Evolutionary conservation across 2,113 vertebrate species (phyloP), one percentile per base, ranked within the genome.

Genomic region (Sinosuthora webbiana): DNA sequence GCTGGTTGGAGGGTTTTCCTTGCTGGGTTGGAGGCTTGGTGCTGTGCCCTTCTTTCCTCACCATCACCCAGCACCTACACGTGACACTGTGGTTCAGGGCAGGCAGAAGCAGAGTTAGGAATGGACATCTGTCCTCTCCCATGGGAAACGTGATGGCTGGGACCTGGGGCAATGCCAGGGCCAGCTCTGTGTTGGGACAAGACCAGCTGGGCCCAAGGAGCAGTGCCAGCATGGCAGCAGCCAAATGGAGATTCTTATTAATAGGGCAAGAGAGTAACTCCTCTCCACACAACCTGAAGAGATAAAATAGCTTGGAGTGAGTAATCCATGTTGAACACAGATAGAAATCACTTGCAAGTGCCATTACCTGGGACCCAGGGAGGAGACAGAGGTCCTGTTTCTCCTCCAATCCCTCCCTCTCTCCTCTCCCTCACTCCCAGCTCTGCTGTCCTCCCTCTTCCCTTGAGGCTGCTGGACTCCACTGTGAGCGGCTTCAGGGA

Each of bases 161-260:
- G 69, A 27, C 35, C 25, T 64, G 49, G 25, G 8, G 22, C 30
- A 37, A 9, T 24, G 44, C 59, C 1, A 94, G 84, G 15, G 44
- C 45, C 1, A 89, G 78, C 35, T 31, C 60, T 33, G 56, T 0
- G 0, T 0, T 68, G 56, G 69, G 69, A 82, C 0, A 2, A 78
- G 70, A 68, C 31, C 87, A 78, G 39, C 19, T 82, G 52, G 84
- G 13, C 25, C 15, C 42, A 59, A 69, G 42, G 35, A 76, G 18
- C 30, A 83, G 31, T 33, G 74, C 55, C 76, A 57, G 42, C 22
- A 28, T 1, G 2, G 45, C 68, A 85, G 62, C 10, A 56, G 82
- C 65, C 84, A 91, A 50, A 33, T 1, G 1, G 47, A 94, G 17
- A 4, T 83, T 14, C 35, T 87, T 33, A n/a, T 60, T 49, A 37